Evolutionary conservation across 2,888 invertebrate species (phyloP).

Genomic region (Lissocephala sabroskyi): DNA sequence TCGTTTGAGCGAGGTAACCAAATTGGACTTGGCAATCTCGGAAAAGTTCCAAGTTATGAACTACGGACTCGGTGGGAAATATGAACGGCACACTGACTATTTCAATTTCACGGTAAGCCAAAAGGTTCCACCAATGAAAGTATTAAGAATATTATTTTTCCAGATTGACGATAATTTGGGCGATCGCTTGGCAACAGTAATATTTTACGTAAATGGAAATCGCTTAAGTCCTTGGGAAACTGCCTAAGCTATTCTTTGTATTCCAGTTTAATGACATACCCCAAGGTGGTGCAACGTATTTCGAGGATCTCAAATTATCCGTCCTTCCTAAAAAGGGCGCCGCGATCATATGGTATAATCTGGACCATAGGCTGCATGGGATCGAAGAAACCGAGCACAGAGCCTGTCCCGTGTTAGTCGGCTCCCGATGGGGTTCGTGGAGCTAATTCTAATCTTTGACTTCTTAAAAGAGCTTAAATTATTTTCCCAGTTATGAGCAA

Average conservation of each 20-base stretch:
- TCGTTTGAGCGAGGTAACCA: slow-evolving; percentile 41
- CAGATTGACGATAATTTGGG: too few relatives aligned
- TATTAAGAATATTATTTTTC: slow-evolving; percentile 28
- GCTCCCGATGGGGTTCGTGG: slow-evolving; percentile 3
- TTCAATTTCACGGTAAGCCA: slow-evolving; percentile 33
- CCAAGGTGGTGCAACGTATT: slow-evolving; percentile 96
- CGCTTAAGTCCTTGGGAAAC: neutral
- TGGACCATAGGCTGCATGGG: slow-evolving; percentile 18
- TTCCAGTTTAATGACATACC: slow-evolving; percentile 92
- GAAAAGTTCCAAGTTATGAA: slow-evolving; percentile 53
- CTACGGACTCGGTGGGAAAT: slow-evolving; percentile 54
- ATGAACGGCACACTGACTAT: slow-evolving; percentile 46
- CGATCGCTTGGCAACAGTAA: slow-evolving; percentile 50
- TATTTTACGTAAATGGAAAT: slow-evolving; percentile 47
- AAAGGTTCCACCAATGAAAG: neutral
- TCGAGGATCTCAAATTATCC: slow-evolving; percentile 86
- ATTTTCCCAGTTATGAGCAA: too few relatives aligned
- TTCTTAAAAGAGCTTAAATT: too few relatives aligned
- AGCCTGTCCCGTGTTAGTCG: slow-evolving; percentile 36
- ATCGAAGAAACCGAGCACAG: slow-evolving; percentile 25
- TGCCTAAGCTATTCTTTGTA: slow-evolving; percentile 11
- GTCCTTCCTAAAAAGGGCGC: slow-evolving; percentile 85
- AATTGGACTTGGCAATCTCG: slow-evolving; percentile 34
- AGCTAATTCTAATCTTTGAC: too few relatives aligned
- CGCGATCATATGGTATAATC: slow-evolving; percentile 53